phyloP scores from a whole-genome alignment of 64 coral and sea anemone genomes.

The Stylophora pistillata region DNA sequence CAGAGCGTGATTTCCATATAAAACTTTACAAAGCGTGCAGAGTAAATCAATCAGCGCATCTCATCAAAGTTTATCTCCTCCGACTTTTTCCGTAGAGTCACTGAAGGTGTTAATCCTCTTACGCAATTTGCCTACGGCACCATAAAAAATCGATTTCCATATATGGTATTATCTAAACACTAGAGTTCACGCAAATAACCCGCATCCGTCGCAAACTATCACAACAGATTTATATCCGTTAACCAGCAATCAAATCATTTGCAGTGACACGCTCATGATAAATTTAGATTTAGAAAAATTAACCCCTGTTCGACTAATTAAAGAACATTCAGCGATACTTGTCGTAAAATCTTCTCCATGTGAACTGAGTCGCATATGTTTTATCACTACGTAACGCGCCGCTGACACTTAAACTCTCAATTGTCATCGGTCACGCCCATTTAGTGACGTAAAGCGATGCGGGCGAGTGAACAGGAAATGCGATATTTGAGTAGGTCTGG shows the following conservation, averaged over 20 bases:
- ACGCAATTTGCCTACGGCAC: not conserved
- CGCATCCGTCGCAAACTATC: not conserved
- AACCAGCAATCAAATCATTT: too few relatives aligned
- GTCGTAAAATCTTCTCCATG: not conserved
- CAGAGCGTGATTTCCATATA: too few relatives aligned
- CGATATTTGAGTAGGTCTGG: not conserved
- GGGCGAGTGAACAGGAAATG: not conserved
- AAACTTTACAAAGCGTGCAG: too few relatives aligned
- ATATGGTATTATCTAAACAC: not conserved
- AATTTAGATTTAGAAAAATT: too few relatives aligned
- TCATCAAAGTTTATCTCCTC: too few relatives aligned
- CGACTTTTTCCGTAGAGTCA: not conserved
- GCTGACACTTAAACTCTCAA: not conserved
- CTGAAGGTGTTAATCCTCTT: not conserved
- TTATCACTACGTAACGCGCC: not conserved
- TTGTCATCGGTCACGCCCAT: not conserved
- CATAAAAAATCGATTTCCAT: conserved; percentile 11
- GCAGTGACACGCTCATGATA: too few relatives aligned
- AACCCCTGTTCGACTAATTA: not conserved
- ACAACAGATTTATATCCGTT: too few relatives aligned
- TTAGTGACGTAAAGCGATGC: not conserved
- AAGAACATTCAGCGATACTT: not conserved
- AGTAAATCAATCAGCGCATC: too few relatives aligned
- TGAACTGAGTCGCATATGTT: not conserved
- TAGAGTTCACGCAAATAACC: not conserved